These are phyloP conservation scores for Ormyrus pomaceus DNA, from an alignment of 2,888 invertebrate genomes.

Conservation along the genomic window DNA sequence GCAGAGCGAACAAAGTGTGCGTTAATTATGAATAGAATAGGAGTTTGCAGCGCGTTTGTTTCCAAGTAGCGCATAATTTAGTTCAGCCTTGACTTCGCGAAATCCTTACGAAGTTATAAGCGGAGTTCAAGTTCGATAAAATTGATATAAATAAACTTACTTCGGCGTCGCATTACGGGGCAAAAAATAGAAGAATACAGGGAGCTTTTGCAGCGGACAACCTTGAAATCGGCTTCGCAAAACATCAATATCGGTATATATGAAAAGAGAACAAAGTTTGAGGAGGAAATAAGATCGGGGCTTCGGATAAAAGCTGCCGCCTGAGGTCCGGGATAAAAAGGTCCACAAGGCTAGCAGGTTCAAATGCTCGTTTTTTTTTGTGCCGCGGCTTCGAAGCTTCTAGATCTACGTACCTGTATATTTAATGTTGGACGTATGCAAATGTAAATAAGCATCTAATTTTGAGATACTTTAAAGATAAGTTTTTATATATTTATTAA, in stretches of 20 bases:
- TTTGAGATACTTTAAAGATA: background rate
- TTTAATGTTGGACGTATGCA: background rate
- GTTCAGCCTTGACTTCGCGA: too few relatives aligned
- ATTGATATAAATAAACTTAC: too few relatives aligned
- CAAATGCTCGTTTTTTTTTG: slow-evolving; percentile 4
- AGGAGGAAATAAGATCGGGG: slow-evolving; percentile 21
- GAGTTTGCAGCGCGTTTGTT: background rate
- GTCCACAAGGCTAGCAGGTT: slow-evolving; percentile 32
- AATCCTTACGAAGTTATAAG: too few relatives aligned
- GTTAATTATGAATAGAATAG: background rate
- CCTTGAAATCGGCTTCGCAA: slow-evolving; percentile 16
- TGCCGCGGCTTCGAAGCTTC: background rate
- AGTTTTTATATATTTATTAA: background rate
- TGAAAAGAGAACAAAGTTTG: slow-evolving; percentile 14
- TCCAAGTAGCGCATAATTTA: too few relatives aligned
- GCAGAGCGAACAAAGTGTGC: background rate
- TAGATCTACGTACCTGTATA: too few relatives aligned
- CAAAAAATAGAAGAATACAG: too few relatives aligned
- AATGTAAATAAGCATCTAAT: background rate
- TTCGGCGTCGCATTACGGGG: too few relatives aligned
- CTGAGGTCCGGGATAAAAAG: slow-evolving; percentile 22
- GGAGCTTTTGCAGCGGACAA: too few relatives aligned
- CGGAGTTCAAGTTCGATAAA: too few relatives aligned
- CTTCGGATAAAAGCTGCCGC: slow-evolving; percentile 24
- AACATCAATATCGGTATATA: slow-evolving; percentile 4